Base-by-base conservation (phyloP, 2,113 vertebrate species). In the Microcebus murinus region DNA sequence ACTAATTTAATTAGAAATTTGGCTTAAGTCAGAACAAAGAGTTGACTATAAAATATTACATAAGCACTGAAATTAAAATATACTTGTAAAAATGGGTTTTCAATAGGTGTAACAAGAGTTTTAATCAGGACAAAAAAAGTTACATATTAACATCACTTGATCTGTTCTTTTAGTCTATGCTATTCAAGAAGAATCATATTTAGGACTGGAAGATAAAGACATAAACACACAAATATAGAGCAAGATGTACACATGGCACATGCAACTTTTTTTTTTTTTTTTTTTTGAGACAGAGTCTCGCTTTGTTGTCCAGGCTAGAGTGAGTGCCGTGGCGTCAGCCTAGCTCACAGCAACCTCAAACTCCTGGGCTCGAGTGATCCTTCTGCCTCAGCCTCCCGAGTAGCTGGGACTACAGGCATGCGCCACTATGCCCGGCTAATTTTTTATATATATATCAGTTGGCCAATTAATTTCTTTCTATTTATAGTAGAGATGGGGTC, bases 1-100 rank as follows among this genome's bases (percentile, higher is more conserved):
- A 73, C 31, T 90, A 76, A 91, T 70, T 95, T 87, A 86, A 89
- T 61, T 63, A 94, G 76, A 15, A n/a, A 81, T 55, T 61, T 86
- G 50, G 31, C 12, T 96, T 68, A 12, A 87, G 34, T 57, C 50
- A 80, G 57, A 31, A 76, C 18, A 83, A 90, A 71, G 42, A 36
- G 17, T n/a, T 91, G 25, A 55, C 57, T 74, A 0, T 59, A 42
- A 90, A 81, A 90, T 36, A 59, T 55, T 55, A 55, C 6, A 55
- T 36, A 45, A 29, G 45, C 84, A 12, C n/a, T 74, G 42, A 95
- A 87, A 74, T 45, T 52, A 67, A 96, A 96, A 91, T 8, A 79
- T 34, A 73, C 20, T 57, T 86, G 11, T 48, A 84, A 94, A 94
- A 82, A 83, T 86, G 31, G 87, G n/a, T 70, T 81, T 84, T 87